phyloP scores from a whole-genome alignment of 2,797 vertebrate species.

The Coendou prehensilis region DNA sequence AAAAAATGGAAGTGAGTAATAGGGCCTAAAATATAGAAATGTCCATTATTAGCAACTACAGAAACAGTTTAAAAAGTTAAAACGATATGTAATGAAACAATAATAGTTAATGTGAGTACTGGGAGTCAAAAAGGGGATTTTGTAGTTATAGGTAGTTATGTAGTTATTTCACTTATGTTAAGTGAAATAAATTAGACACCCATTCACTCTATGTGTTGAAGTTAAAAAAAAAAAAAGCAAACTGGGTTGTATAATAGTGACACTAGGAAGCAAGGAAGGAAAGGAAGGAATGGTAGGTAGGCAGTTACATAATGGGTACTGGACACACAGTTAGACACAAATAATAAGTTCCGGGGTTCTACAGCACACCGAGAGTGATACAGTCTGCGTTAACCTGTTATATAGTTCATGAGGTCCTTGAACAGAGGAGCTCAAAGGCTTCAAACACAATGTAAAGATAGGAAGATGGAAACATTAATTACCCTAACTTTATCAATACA shows the following conservation, averaged over 20 bases:
- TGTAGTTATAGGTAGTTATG: neutral
- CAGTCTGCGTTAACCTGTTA: neutral
- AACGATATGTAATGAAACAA: neutral
- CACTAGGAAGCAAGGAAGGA: neutral
- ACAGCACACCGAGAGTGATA: neutral
- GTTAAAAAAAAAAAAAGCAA: neutral
- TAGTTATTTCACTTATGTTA: neutral
- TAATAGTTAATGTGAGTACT: neutral
- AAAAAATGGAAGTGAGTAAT: constrained; percentile 28
- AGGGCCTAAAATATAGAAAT: neutral
- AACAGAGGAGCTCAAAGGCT: neutral
- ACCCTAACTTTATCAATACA: neutral
- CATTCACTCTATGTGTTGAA: neutral
- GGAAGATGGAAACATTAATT: neutral
- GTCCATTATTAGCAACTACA: neutral
- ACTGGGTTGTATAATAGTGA: neutral
- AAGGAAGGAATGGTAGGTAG: neutral
- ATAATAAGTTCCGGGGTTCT: neutral
- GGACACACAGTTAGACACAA: neutral
- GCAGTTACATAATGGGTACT: neutral
- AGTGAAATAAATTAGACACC: neutral
- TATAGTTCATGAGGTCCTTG: neutral
- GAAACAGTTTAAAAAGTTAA: constrained; percentile 31
- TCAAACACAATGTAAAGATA: neutral
- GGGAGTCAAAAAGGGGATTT: neutral